Evolutionary conservation across 1,140 invertebrate genomes (phyloP).

Genomic region (Megalonaias nervosa): DNA sequence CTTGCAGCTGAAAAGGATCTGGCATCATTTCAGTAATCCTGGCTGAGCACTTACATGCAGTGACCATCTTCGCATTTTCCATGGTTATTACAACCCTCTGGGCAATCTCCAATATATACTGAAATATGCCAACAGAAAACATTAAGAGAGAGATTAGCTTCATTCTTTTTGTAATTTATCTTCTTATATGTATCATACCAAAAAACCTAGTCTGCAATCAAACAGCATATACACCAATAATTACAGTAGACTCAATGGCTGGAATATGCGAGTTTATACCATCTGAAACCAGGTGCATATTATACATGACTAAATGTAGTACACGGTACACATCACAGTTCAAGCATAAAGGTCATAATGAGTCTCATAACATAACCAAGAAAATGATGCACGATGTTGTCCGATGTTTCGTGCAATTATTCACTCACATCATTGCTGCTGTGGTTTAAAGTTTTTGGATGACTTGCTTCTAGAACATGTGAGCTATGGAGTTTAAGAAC

Average conservation of each 20-base stretch:
- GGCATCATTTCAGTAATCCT: neutral
- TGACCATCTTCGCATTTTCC: slow-evolving; percentile 64
- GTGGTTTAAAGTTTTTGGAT: too few relatives aligned
- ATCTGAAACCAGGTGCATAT: too few relatives aligned
- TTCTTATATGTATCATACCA: neutral
- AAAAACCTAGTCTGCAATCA: neutral
- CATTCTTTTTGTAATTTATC: neutral
- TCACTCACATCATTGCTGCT: too few relatives aligned
- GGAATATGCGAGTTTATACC: too few relatives aligned
- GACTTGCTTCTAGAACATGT: too few relatives aligned
- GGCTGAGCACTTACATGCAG: slow-evolving; percentile 66
- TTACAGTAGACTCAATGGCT: neutral
- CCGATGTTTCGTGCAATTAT: too few relatives aligned
- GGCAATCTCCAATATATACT: slow-evolving; percentile 71
- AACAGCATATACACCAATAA: neutral
- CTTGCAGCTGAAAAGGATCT: neutral
- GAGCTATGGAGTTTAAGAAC: too few relatives aligned
- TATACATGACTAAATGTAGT: too few relatives aligned
- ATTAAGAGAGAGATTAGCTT: neutral
- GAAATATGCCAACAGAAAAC: slow-evolving; percentile 35
- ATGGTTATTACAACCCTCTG: slow-evolving; percentile 69
- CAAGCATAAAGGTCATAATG: too few relatives aligned
- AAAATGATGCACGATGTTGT: too few relatives aligned
- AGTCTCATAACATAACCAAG: too few relatives aligned
- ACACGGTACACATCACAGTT: too few relatives aligned